A percentile compares a stretch with the other conserved stretches of the same genome.
phyloP scores from a whole-genome alignment of 2,888 invertebrate genomes.

The Salpingus planirostris region DNA sequence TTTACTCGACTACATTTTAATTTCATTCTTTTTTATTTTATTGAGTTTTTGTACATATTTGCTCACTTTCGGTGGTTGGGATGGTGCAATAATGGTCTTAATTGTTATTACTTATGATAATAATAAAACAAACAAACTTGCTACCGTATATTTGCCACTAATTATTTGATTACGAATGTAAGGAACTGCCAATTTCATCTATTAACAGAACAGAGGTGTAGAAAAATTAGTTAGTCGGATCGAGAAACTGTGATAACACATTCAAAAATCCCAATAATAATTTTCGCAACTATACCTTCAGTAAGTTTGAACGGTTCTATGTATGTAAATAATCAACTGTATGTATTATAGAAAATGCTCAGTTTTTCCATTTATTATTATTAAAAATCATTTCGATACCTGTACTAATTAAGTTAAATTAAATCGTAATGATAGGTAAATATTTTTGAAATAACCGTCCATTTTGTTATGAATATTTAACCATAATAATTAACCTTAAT shows the following conservation, averaged over 20 bases:
- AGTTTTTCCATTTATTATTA: too few species aligned
- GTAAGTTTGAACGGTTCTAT: slow-evolving; percentile 31
- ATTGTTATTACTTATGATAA: too few species aligned
- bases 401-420: too few species aligned
- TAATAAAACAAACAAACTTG: slow-evolving; percentile 30
- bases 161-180: too few species aligned
- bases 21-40: slow-evolving; percentile 14
- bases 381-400: too few species aligned
- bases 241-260: slow-evolving; percentile 22
- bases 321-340: too few species aligned
- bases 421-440: slow-evolving; percentile 1
- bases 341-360: too few species aligned
- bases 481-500: too few species aligned
- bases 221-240: too few species aligned
- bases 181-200: too few species aligned
- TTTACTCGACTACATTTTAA: too few species aligned
- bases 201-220: too few species aligned
- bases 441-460: slow-evolving; percentile 21
- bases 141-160: slow-evolving; percentile 34
- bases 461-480: slow-evolving; percentile 14
- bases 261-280: slow-evolving; percentile 12
- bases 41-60: slow-evolving; percentile 9
- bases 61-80: slow-evolving; percentile 40
- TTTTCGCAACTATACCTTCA: slow-evolving; percentile 26
- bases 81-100: slow-evolving; percentile 41